Conservation (phyloP, 2,888 invertebrate genomes). For the Pristionchus mayeri region DNA sequence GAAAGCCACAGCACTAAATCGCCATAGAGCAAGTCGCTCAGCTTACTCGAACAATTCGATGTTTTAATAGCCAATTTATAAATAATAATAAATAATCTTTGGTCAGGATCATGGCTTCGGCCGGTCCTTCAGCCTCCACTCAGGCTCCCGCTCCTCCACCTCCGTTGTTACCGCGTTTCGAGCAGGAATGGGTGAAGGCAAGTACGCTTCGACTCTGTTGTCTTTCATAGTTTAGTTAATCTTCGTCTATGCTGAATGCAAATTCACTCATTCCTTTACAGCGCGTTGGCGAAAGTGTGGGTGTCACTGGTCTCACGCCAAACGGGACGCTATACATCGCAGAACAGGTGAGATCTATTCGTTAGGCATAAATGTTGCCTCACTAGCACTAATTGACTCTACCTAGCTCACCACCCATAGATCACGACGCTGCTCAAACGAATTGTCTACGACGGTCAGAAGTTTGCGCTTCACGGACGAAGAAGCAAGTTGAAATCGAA, state of each 20-base stretch:
- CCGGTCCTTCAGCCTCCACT: constrained; percentile 16
- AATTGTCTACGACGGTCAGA: constrained; percentile 55
- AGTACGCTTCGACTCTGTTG: background rate
- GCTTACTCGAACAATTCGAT: too few relatives aligned
- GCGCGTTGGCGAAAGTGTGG: constrained; percentile 57
- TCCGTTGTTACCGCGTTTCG: background rate
- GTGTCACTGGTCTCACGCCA: constrained; percentile 54
- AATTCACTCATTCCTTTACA: constrained; percentile 28
- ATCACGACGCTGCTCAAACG: constrained; percentile 49
- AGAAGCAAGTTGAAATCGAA: constrained; percentile 53
- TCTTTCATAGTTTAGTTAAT: background rate
- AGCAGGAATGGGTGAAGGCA: constrained; percentile 26
- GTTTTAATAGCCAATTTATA: too few relatives aligned
- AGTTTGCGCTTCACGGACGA: constrained; percentile 60
- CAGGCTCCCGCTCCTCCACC: background rate
- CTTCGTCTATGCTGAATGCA: too few relatives aligned
- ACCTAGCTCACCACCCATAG: too few relatives aligned
- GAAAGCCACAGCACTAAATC: background rate
- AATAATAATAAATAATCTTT: too few relatives aligned
- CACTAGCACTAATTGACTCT: too few relatives aligned
- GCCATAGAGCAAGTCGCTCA: too few relatives aligned
- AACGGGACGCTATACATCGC: constrained; percentile 51
- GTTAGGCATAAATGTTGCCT: too few relatives aligned
- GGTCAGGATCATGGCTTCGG: background rate
- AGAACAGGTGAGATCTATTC: constrained; percentile 50